These are phyloP conservation scores for Phodopus roborovskii DNA, from an alignment of 2,113 vertebrate species.

Conservation along the genomic window DNA sequence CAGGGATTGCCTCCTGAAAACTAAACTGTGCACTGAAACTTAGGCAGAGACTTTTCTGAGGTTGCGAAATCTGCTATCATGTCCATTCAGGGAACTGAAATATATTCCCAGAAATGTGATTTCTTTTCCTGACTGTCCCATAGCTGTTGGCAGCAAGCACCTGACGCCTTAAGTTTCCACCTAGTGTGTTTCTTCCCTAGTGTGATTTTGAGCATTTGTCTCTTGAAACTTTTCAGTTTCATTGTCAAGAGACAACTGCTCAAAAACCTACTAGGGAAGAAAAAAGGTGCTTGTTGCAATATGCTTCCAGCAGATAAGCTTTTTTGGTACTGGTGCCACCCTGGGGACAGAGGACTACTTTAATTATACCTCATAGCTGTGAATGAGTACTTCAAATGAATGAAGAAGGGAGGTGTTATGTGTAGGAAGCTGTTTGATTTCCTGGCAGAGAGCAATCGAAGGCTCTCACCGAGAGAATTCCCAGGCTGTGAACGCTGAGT, in stretches of 20 bases:
- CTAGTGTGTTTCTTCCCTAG: background rate
- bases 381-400: conserved; percentile 1
- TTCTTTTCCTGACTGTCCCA: background rate
- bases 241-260: too few relatives aligned
- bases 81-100: background rate
- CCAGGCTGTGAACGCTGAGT: background rate
- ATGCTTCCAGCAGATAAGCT: background rate
- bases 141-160: background rate
- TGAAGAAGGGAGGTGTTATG: background rate
- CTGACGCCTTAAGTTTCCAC: background rate
- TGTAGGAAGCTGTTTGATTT: background rate
- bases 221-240: background rate
- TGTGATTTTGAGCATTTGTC: background rate
- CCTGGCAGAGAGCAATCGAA: background rate
- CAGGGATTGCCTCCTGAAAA: background rate
- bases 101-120: background rate
- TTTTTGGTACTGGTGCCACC: background rate
- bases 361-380: background rate
- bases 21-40: background rate
- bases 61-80: background rate
- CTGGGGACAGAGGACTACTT: background rate
- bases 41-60: background rate
- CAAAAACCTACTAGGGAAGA: too few relatives aligned
- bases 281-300: background rate
- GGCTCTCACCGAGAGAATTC: background rate